phyloP scores from a whole-genome alignment of 1,140 invertebrate species.

The Neotoxoptera formosana region DNA sequence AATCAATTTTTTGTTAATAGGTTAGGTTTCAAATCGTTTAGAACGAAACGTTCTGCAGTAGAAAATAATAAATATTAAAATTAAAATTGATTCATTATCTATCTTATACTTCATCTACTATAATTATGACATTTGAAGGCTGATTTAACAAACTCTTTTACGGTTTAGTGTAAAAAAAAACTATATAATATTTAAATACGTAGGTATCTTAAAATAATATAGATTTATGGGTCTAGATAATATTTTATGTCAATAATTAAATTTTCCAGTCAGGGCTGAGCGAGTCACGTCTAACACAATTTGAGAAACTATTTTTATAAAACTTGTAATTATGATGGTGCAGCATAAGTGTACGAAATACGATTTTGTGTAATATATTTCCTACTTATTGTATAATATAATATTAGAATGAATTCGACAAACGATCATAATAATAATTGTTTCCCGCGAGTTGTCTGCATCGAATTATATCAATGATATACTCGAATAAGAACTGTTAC shows the following conservation, averaged over 20 bases:
- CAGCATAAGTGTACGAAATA: not conserved
- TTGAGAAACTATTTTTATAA: not conserved
- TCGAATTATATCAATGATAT: not conserved
- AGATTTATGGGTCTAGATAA: not conserved
- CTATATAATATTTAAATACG: not conserved
- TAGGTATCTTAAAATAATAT: not conserved
- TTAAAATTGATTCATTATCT: not conserved
- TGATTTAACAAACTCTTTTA: not conserved
- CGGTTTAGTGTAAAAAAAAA: not conserved
- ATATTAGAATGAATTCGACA: not conserved
- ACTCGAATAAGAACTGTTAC: not conserved
- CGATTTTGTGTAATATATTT: not conserved
- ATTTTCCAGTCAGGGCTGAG: not conserved
- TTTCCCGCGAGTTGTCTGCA: not conserved
- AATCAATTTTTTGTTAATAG: not conserved
- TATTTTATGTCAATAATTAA: slow-evolving; percentile 16
- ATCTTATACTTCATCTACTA: not conserved
- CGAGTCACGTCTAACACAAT: not conserved
- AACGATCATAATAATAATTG: not conserved
- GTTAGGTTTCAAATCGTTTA: not conserved
- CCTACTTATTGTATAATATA: not conserved
- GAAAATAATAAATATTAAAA: not conserved
- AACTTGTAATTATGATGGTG: not conserved
- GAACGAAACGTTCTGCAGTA: not conserved
- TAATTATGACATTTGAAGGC: not conserved